Conservation (phyloP, 1,140 invertebrate species). For the Nephila pilipes region DNA sequence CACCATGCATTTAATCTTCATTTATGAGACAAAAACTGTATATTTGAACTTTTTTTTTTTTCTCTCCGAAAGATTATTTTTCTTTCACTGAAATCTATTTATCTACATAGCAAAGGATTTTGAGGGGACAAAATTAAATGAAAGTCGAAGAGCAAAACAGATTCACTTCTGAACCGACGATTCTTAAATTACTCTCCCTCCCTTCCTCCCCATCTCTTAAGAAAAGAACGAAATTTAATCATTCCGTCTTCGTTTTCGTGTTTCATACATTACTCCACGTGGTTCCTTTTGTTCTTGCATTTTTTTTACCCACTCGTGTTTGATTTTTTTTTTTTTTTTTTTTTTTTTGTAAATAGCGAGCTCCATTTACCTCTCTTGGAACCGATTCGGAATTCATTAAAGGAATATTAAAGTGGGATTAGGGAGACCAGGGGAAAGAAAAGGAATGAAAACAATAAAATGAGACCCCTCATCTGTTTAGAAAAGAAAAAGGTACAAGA, state of each 20-base stretch:
- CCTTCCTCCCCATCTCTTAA: not conserved
- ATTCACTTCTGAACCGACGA: conserved; percentile 13
- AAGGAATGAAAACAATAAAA: conserved; percentile 71
- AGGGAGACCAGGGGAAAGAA: conserved; percentile 13
- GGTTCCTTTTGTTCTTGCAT: not conserved
- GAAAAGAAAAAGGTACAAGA: conserved; percentile 1
- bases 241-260: conserved; percentile 67
- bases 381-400: conserved; percentile 75
- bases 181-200: conserved; percentile 75
- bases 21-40: not conserved
- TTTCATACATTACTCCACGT: conserved; percentile 28
- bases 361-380: conserved; percentile 47
- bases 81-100: conserved; percentile 44
- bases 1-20: conserved; percentile 61
- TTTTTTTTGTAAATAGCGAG: conserved; percentile 68
- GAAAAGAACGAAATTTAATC: conserved; percentile 63
- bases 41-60: conserved; percentile 1
- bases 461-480: conserved; percentile 48
- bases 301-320: conserved; percentile 11
- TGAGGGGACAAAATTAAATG: conserved; percentile 65
- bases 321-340: conserved; percentile 34
- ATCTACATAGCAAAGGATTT: not conserved
- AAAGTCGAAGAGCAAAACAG: conserved; percentile 34
- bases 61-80: not conserved
- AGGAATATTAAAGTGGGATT: conserved; percentile 75